Evolutionary conservation across 2,888 invertebrate species (phyloP).

Genomic region (Philopedon plagiatum): DNA sequence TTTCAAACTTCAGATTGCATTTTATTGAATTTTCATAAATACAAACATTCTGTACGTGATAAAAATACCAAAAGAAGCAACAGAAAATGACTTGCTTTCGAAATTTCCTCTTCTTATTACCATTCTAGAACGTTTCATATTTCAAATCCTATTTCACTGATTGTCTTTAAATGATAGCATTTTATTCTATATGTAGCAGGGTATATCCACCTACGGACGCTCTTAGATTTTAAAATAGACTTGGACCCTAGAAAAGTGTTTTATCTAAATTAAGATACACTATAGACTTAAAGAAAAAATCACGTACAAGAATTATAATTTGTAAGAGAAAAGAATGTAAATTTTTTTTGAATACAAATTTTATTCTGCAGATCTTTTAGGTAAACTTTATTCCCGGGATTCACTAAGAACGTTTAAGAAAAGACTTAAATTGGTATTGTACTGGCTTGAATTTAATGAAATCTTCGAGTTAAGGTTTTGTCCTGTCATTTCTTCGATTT

Average conservation of each 20-base stretch:
- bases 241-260: slow-evolving; percentile 1
- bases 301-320: background rate
- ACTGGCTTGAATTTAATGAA: too few relatives aligned
- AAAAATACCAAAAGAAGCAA: too few relatives aligned
- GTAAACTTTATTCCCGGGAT: background rate
- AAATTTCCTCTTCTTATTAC: too few relatives aligned
- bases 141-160: slow-evolving; percentile 6
- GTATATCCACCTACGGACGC: slow-evolving; percentile 7
- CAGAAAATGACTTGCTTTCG: too few relatives aligned
- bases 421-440: too few relatives aligned
- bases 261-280: background rate
- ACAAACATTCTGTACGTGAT: too few relatives aligned
- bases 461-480: too few relatives aligned
- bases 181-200: slow-evolving; percentile 29
- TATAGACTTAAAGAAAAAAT: background rate
- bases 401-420: too few relatives aligned
- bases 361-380: background rate
- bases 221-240: slow-evolving; percentile 7
- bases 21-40: too few relatives aligned
- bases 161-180: slow-evolving; percentile 24
- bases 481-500: too few relatives aligned
- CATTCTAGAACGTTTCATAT: background rate
- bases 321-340: background rate
- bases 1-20: too few relatives aligned
- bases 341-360: background rate